These are phyloP conservation scores for Ditylenchus weischeri DNA, from an alignment of 2,888 invertebrate species.

Conservation along the genomic window DNA sequence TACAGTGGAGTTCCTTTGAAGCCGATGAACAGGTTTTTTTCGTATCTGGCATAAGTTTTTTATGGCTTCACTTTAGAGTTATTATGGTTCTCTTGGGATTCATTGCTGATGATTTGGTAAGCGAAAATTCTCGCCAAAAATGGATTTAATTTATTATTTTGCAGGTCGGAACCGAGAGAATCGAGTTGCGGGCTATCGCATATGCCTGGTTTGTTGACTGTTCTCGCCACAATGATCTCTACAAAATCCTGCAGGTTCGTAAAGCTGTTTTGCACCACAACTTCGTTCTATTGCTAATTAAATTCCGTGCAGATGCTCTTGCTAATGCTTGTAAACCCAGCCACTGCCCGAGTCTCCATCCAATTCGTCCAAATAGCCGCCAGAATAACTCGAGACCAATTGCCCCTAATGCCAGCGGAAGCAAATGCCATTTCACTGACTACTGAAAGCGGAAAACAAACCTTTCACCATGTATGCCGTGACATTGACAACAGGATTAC, in stretches of 20 bases:
- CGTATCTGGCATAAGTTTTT: conserved; percentile 1
- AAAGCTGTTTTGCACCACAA: not conserved
- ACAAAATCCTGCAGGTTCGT: conserved; percentile 70
- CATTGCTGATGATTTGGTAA: conserved; percentile 48
- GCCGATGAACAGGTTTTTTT: conserved; percentile 44
- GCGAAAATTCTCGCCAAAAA: too few relatives aligned
- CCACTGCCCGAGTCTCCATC: conserved; percentile 78
- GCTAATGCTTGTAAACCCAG: conserved; percentile 73
- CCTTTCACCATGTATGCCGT: conserved; percentile 49
- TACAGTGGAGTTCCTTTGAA: conserved; percentile 34
- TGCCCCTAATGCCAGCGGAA: conserved; percentile 40
- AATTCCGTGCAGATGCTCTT: conserved; percentile 48
- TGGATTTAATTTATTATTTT: too few relatives aligned
- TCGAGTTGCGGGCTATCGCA: conserved; percentile 62
- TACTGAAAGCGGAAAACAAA: conserved; percentile 49
- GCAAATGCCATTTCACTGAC: conserved; percentile 45
- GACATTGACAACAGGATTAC: conserved; percentile 32
- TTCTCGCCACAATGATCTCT: conserved; percentile 74
- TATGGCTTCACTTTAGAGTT: conserved; percentile 32
- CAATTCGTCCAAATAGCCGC: conserved; percentile 59
- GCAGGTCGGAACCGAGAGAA: conserved; percentile 34
- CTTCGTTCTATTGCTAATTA: not conserved
- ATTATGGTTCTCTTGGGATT: conserved; percentile 55
- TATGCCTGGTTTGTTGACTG: conserved; percentile 73
- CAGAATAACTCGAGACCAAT: conserved; percentile 40